Evolutionary conservation across 2,797 vertebrate genomes (phyloP), one percentile per base, ranked within the genome.

Genomic region (Varecia variegata): DNA sequence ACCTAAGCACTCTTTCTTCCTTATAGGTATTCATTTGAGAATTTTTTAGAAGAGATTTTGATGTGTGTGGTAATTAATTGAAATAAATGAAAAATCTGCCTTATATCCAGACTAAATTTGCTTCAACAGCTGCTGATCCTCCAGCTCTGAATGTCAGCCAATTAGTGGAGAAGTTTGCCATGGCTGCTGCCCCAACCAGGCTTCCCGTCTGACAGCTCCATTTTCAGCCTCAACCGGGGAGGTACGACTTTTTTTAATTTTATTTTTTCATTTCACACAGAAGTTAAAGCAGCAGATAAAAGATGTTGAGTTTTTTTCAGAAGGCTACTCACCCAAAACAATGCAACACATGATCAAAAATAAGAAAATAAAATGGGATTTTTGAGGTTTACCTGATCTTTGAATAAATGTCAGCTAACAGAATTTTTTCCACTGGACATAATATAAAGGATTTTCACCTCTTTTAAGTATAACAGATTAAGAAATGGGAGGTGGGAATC

Each of bases 71-170:
- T 97, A 96, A 97, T 97, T 97, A 97, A 96, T 96, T 88, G 96
- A 97, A 97, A 97, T 94, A 96, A 97, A 92, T 97, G 97, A 95
- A 96, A 92, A 97, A 92, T 60, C 80, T 96, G 95, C 89, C 89
- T 95, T 83, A 74, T 96, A 96, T 80, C 73, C 81, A 96, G 88
- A 88, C 68, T 92, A 50, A 96, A 96, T 95, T 94, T 94, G 85
- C 88, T 93, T 93, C 95, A 94, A 71, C 95, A 97, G 97, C 87
- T 96, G 87, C 96, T 96, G 93, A 82, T 93, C 62, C 80, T 95
- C 18, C 47, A 95, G 83, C 95, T 93, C 89, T 80, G 96, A 97
- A 93, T 90, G 95, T 89, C 96, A 96, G 93, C 95, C 97, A 97
- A 94, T 98, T 96, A 97, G 96, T 65, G 95, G 62, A 13, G 68